Base-by-base conservation (phyloP, 2,888 invertebrate species). In the Nymphalis c-album region DNA sequence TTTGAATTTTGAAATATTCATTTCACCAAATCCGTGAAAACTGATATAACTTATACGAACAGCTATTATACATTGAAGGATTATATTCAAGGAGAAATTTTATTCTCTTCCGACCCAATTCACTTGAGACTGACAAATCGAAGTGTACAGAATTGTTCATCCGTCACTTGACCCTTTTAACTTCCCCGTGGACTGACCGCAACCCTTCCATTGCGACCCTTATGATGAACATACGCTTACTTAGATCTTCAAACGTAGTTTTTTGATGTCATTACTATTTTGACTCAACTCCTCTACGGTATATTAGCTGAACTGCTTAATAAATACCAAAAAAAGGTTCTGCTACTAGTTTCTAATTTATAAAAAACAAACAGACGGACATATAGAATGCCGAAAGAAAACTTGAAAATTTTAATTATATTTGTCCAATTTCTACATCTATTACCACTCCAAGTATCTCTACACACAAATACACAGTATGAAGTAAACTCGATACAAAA, bases 111-210 rank as follows among this genome's bases (percentile, higher is more conserved):
- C 46, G 60, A 65, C 60, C 60, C 60, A 60, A 60, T 65, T 65
- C 60, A 26, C 60, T 61, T 47, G 53, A 59, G 47, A 60, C 65
- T 61, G 65, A 65, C 65, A 60, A 65, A 65, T 65, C 60, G 65
- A 55, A 35, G 35, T 47, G 53, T 60, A 60, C 55, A 47, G 60
- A 65, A 65, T 65, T 65, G 65, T 65, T 61, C 65, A 65, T 65
- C 65, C 65, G 55, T 65, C 55, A 65, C 55, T 65, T 65, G 65
- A 65, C 65, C 65, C 60, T 61, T 48, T 66, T 48, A 66, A 55
- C 65, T 61, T 66, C 65, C 65, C 60, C 40, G 55, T 35, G 60
- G 61, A 66, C 60, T 60, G 65, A 66, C 65, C 65, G 65, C 65
- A 60, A 60, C 65, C 60, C 61, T 66, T 66, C 59, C 60, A 46